These are phyloP conservation scores for Macroramphosus scolopax DNA, from an alignment of 2,797 vertebrate genomes.

Conservation along the genomic window DNA sequence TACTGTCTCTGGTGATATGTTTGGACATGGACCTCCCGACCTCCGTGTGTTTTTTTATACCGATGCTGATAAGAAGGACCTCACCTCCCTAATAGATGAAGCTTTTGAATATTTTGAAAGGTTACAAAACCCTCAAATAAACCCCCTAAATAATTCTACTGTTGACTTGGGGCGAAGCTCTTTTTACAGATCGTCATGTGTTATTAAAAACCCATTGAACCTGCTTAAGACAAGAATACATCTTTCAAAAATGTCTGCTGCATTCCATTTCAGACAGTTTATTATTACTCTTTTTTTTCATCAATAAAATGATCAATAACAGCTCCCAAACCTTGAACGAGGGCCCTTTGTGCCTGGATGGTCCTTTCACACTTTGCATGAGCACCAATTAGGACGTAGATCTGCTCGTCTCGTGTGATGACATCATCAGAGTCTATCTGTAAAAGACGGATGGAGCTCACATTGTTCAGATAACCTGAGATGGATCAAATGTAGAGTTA, in stretches of 20 bases:
- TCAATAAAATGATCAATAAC: background rate
- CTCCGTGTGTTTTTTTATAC: conserved; percentile 1
- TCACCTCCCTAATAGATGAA: background rate
- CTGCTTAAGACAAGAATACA: too few species aligned
- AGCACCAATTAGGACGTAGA: conserved; percentile 85
- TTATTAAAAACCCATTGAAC: background rate
- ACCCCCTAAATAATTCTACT: background rate
- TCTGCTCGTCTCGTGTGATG: conserved; percentile 89
- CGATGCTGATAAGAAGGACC: background rate
- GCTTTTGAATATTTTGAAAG: background rate
- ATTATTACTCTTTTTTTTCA: background rate
- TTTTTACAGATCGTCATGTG: background rate
- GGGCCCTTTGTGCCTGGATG: conserved; percentile 74
- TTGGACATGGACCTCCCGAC: conserved; percentile 24
- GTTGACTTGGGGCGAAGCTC: background rate
- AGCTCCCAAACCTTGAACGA: conserved; percentile 69
- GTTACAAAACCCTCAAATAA: background rate
- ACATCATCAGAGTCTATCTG: conserved; percentile 90
- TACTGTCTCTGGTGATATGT: conserved; percentile 14
- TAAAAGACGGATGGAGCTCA: background rate
- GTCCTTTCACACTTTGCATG: conserved; percentile 80
- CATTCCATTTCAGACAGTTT: background rate
- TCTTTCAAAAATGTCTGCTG: background rate
- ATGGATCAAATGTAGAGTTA: too few species aligned
- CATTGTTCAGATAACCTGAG: too few species aligned